These are phyloP conservation scores for Caenorhabditis inopinata DNA, from an alignment of 1,140 invertebrate species.

Conservation along the genomic window DNA sequence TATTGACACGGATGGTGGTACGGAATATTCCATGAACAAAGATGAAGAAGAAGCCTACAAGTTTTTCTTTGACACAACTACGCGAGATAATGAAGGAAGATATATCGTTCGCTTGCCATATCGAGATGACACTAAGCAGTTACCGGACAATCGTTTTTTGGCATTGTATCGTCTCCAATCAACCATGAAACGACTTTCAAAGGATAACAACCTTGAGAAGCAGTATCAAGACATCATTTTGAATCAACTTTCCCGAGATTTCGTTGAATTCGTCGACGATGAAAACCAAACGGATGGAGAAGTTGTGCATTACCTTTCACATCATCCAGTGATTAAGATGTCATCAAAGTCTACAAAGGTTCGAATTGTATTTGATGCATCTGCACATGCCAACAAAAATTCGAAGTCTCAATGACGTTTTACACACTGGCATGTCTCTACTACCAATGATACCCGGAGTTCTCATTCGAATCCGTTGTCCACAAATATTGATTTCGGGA, in stretches of 20 bases:
- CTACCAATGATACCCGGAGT: too few relatives aligned
- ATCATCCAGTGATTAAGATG: too few relatives aligned
- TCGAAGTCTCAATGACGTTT: too few relatives aligned
- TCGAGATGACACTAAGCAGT: neutral
- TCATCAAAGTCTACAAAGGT: too few relatives aligned
- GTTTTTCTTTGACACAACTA: neutral
- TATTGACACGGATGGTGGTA: neutral
- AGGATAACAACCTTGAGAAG: neutral
- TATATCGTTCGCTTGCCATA: neutral
- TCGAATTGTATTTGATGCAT: too few relatives aligned
- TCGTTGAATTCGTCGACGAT: neutral
- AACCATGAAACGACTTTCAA: neutral
- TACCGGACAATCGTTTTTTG: neutral
- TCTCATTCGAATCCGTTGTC: too few relatives aligned
- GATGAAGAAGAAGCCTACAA: neutral
- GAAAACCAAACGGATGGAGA: too few relatives aligned
- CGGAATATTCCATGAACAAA: neutral
- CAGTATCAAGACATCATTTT: neutral
- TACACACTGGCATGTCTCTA: too few relatives aligned
- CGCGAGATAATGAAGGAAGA: neutral
- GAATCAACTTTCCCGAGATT: neutral
- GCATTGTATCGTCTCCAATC: neutral
- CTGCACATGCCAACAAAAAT: too few relatives aligned
- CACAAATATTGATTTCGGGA: too few relatives aligned
- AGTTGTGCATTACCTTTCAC: too few relatives aligned